A percentile compares a stretch with the other conserved stretches of the same genome.
Conservation (phyloP, 2,797 vertebrate genomes). For the Allobates femoralis region DNA sequence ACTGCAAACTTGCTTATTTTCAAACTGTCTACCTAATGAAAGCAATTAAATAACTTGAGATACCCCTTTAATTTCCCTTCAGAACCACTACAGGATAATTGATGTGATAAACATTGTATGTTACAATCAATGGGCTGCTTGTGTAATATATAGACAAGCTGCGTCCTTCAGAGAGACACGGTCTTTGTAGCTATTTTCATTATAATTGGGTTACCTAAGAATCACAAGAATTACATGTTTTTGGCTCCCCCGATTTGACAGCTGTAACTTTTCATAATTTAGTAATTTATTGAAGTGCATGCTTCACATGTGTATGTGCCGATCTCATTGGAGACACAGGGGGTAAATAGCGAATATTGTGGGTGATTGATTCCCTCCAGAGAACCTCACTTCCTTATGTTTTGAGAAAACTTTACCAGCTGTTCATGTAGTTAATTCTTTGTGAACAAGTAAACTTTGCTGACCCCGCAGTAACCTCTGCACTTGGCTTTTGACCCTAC, state of each 20-base stretch:
- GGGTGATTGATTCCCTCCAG: slow-evolving; percentile 24
- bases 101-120: too few relatives aligned
- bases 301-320: background rate
- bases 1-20: too few relatives aligned
- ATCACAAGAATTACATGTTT: too few relatives aligned
- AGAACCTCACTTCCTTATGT: slow-evolving; percentile 34
- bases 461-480: slow-evolving; percentile 43
- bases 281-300: background rate
- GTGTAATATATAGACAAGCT: background rate
- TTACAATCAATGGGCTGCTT: background rate
- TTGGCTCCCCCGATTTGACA: too few relatives aligned
- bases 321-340: background rate
- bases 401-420: slow-evolving; percentile 54
- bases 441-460: slow-evolving; percentile 60
- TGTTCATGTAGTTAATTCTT: slow-evolving; percentile 52
- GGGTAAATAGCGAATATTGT: background rate
- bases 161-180: background rate
- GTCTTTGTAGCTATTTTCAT: background rate
- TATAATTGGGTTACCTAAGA: too few relatives aligned
- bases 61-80: too few relatives aligned
- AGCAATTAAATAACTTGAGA: too few relatives aligned
- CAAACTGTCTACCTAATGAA: too few relatives aligned
- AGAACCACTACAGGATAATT: too few relatives aligned
- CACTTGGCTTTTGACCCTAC: slow-evolving; percentile 47
- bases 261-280: background rate